Evolutionary conservation across 1,140 invertebrate species (phyloP).

Genomic region (Leptinotarsa texana): DNA sequence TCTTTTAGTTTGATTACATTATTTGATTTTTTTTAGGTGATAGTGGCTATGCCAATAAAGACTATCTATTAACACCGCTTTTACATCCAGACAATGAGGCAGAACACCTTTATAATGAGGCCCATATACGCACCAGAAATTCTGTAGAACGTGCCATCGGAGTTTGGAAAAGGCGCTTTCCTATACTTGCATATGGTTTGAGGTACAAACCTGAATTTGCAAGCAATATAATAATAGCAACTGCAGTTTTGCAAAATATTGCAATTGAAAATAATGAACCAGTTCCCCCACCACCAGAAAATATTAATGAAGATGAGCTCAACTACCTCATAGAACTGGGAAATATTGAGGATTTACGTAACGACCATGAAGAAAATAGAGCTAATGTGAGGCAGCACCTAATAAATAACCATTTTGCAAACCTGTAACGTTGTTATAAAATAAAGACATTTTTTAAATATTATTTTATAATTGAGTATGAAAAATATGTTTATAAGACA

Average conservation of each 20-base stretch:
- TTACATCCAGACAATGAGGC: slow-evolving; percentile 16
- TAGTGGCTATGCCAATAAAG: slow-evolving; percentile 27
- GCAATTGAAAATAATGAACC: slow-evolving; percentile 18
- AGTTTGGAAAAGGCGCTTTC: slow-evolving; percentile 26
- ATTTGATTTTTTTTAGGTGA: slow-evolving; percentile 29
- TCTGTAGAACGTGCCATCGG: slow-evolving; percentile 26
- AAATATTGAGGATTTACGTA: slow-evolving; percentile 17
- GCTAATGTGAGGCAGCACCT: neutral
- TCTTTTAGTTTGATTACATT: neutral
- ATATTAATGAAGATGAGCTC: slow-evolving; percentile 10
- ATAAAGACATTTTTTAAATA: neutral
- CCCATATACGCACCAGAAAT: slow-evolving; percentile 24
- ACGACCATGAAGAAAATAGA: slow-evolving; percentile 9
- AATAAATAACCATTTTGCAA: neutral
- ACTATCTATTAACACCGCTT: slow-evolving; percentile 28
- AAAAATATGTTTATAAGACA: slow-evolving; percentile 1
- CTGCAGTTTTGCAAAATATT: slow-evolving; percentile 18
- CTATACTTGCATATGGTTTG: slow-evolving; percentile 23
- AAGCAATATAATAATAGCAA: slow-evolving; percentile 17
- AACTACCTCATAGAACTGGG: slow-evolving; percentile 16
- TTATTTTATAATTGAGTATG: neutral
- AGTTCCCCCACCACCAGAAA: slow-evolving; percentile 4
- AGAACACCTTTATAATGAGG: slow-evolving; percentile 24
- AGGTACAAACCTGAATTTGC: slow-evolving; percentile 8
- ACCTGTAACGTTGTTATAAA: neutral